Evolutionary conservation across 2,888 invertebrate genomes (phyloP).

Genomic region (Cerceris rybyensis): DNA sequence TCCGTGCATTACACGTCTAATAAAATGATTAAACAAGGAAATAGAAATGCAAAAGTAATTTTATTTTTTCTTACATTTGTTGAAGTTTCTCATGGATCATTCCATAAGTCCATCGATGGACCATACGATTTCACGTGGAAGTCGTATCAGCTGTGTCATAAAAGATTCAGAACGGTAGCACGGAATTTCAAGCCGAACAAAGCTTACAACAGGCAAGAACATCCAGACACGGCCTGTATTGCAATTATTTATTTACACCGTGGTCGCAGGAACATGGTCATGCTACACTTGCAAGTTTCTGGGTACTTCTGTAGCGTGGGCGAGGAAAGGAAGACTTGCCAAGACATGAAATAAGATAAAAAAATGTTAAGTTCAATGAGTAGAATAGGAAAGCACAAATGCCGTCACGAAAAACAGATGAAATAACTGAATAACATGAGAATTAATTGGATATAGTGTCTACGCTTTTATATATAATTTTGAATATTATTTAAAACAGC

Average conservation of each 20-base stretch:
- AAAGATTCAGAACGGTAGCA: conserved; percentile 59
- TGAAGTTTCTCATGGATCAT: conserved; percentile 5
- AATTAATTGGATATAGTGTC: background rate
- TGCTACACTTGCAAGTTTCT: background rate
- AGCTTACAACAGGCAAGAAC: conserved; percentile 42
- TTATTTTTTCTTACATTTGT: background rate
- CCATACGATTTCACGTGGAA: conserved; percentile 49
- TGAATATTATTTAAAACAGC: background rate
- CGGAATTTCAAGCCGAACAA: conserved; percentile 54
- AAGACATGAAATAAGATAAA: background rate
- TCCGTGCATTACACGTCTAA: too few relatives aligned
- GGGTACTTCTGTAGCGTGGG: background rate
- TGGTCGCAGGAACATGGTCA: conserved; percentile 42
- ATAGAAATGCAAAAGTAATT: background rate
- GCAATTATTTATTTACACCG: conserved; percentile 64
- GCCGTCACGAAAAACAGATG: too few relatives aligned
- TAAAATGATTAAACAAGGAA: too few relatives aligned
- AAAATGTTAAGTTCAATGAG: background rate
- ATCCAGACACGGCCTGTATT: conserved; percentile 36
- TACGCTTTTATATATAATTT: background rate
- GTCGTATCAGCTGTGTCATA: conserved; percentile 52
- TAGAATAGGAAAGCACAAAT: background rate
- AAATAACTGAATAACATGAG: too few relatives aligned
- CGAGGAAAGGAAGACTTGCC: background rate
- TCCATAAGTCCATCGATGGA: conserved; percentile 23